A percentile compares a stretch with the other conserved stretches of the same genome.
Evolutionary conservation across 2,888 invertebrate species (phyloP).

Genomic region (Acleris sparsana): DNA sequence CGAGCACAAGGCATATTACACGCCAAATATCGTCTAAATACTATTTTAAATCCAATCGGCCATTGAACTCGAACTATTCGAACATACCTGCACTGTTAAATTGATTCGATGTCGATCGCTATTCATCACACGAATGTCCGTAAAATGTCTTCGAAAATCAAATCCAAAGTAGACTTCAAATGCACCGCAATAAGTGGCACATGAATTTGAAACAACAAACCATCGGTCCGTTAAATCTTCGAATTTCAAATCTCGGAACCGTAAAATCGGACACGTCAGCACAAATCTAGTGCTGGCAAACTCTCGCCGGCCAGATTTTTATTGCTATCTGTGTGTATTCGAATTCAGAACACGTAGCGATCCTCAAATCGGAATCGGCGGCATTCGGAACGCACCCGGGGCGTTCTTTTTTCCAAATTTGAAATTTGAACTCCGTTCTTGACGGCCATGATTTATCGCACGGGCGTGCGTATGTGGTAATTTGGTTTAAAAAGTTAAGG

Average conservation of each 20-base stretch:
- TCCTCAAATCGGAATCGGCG: constrained; percentile 48
- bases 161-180: not conserved
- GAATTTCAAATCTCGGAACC: constrained; percentile 29
- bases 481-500: constrained; percentile 39
- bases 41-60: too few species aligned
- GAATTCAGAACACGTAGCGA: constrained; percentile 54
- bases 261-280: constrained; percentile 36
- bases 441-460: constrained; percentile 34
- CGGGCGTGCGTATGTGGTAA: constrained; percentile 41
- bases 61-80: too few species aligned
- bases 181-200: constrained; percentile 3
- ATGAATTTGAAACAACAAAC: constrained; percentile 27
- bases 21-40: too few species aligned
- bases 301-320: constrained; percentile 40
- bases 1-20: too few species aligned
- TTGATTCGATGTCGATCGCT: too few species aligned
- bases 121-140: too few species aligned
- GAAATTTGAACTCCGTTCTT: constrained; percentile 42
- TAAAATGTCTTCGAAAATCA: not conserved
- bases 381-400: constrained; percentile 50
- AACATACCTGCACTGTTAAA: too few species aligned
- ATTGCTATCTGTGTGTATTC: constrained; percentile 37
- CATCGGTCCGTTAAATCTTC: constrained; percentile 21
- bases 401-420: constrained; percentile 48
- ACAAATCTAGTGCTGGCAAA: constrained; percentile 34